Evolutionary conservation across 2,797 vertebrate species (phyloP).

Genomic region (Helarctos malayanus): DNA sequence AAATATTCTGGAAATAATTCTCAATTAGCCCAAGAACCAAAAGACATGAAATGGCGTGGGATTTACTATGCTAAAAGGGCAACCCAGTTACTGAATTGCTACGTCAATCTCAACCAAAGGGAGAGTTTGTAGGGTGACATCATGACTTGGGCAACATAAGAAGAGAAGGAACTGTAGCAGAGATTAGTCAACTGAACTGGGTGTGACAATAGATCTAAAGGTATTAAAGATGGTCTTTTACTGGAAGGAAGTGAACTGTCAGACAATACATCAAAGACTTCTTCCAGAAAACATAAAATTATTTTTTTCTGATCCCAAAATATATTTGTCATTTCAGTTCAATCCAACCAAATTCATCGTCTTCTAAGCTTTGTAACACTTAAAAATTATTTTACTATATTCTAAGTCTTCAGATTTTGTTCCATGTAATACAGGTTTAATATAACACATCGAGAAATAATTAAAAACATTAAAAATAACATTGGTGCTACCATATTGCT

Average conservation of each 20-base stretch:
- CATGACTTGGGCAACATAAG: background rate
- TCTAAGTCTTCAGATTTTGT: conserved; percentile 37
- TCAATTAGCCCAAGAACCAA: conserved; percentile 16
- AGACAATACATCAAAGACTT: background rate
- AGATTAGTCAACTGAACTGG: background rate
- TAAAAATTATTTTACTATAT: conserved; percentile 65
- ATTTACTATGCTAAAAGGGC: background rate
- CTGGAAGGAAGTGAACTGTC: background rate
- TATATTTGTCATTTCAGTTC: conserved; percentile 6
- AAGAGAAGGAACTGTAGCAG: background rate
- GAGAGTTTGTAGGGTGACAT: background rate
- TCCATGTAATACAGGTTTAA: conserved; percentile 60
- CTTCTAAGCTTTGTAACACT: conserved; percentile 52
- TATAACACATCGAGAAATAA: conserved; percentile 16
- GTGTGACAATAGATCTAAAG: background rate
- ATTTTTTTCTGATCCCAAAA: background rate
- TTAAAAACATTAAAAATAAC: conserved; percentile 64
- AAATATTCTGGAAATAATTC: conserved; percentile 19
- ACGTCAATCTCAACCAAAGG: background rate
- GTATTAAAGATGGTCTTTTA: background rate
- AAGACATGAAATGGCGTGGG: background rate
- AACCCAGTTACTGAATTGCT: background rate
- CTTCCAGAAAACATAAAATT: conserved; percentile 4
- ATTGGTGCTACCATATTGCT: conserved; percentile 39
- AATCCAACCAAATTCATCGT: conserved; percentile 30